These are phyloP conservation scores for Dicrostonyx torquatus DNA, from an alignment of 2,797 vertebrate species.

Conservation along the genomic window DNA sequence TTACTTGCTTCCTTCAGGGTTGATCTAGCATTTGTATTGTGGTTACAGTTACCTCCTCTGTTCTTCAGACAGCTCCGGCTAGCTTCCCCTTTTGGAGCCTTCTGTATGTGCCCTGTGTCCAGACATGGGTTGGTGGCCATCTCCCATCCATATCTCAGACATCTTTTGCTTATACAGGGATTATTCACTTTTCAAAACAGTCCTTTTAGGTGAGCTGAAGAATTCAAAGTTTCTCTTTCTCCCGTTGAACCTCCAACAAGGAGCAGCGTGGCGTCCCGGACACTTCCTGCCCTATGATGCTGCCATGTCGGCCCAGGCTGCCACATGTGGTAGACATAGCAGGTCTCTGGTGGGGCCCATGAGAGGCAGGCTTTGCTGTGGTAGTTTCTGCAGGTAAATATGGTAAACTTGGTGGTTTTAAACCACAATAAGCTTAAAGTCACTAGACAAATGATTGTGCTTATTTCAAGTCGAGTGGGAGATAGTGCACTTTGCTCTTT, in stretches of 20 bases:
- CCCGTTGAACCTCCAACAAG: neutral
- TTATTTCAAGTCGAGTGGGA: neutral
- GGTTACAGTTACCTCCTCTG: neutral
- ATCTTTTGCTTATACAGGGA: neutral
- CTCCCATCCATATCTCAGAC: neutral
- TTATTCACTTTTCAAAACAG: neutral
- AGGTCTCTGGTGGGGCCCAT: fast-evolving
- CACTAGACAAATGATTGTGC: neutral
- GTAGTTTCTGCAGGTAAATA: neutral
- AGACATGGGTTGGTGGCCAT: neutral
- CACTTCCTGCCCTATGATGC: fast-evolving
- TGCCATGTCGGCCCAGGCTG: neutral
- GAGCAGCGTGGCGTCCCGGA: neutral
- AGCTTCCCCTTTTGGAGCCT: neutral
- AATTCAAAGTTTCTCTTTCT: neutral
- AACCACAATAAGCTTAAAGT: neutral
- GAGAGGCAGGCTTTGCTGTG: fast-evolving
- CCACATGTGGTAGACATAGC: fast-evolving
- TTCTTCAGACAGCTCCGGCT: neutral
- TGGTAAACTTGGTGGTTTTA: neutral
- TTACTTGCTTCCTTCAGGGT: neutral
- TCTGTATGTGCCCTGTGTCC: neutral
- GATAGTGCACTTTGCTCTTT: neutral
- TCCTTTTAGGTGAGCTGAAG: neutral
- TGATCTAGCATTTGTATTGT: neutral